These are phyloP conservation scores for Atractosteus spatula DNA, from an alignment of 2,113 vertebrate species.

Conservation along the genomic window DNA sequence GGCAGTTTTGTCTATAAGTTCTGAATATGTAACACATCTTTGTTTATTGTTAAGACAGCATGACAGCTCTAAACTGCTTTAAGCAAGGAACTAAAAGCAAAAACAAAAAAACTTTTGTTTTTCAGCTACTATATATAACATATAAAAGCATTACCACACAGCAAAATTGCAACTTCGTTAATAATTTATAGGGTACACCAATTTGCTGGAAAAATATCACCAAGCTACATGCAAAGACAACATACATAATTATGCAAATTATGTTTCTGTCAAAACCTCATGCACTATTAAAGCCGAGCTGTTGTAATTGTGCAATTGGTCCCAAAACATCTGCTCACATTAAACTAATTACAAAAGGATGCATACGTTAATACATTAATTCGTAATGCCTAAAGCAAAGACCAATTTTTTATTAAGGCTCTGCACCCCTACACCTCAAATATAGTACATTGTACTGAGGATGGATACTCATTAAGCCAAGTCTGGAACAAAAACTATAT, in stretches of 20 bases:
- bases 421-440: too few relatives aligned
- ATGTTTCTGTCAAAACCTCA: not conserved
- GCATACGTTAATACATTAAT: not conserved
- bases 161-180: not conserved
- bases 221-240: not conserved
- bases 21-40: not conserved
- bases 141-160: slow-evolving; percentile 2
- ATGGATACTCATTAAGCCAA: too few relatives aligned
- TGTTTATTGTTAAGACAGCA: slow-evolving; percentile 6
- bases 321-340: slow-evolving; percentile 13
- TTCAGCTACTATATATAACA: not conserved
- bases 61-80: slow-evolving; percentile 4
- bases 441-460: too few relatives aligned
- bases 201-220: not conserved
- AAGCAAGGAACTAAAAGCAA: slow-evolving; percentile 1
- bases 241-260: not conserved
- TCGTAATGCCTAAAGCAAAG: too few relatives aligned
- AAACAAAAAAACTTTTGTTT: not conserved
- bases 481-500: too few relatives aligned
- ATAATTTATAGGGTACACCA: slow-evolving; percentile 2
- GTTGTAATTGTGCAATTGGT: not conserved
- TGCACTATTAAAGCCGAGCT: not conserved
- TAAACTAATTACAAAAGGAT: not conserved
- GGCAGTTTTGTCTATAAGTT: not conserved
- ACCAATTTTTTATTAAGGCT: too few relatives aligned